Evolutionary conservation across 2,797 vertebrate species (phyloP).

Genomic region (Hipposideros larvatus): DNA sequence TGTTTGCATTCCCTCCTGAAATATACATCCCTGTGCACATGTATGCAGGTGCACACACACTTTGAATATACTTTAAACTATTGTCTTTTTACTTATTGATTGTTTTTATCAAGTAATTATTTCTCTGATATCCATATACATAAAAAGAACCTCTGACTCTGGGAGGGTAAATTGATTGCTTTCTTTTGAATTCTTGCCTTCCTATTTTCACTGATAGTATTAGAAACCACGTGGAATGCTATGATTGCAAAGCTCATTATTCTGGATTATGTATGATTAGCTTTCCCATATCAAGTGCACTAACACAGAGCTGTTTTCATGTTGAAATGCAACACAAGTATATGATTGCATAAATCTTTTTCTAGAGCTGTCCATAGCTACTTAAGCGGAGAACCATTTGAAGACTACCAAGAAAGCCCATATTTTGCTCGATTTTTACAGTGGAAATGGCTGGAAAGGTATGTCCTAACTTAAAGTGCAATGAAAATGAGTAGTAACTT

Average conservation of each 20-base stretch:
- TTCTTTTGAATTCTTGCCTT: background rate
- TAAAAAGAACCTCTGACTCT: background rate
- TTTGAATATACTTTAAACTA: background rate
- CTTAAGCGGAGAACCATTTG: slow-evolving; percentile 94
- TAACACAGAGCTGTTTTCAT: background rate
- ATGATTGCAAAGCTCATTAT: background rate
- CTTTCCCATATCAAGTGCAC: background rate
- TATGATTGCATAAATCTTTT: slow-evolving; percentile 65
- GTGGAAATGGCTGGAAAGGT: slow-evolving; percentile 99
- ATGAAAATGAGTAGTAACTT: background rate
- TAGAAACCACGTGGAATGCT: background rate
- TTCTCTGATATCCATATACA: background rate
- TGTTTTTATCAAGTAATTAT: background rate
- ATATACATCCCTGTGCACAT: background rate
- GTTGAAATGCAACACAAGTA: background rate
- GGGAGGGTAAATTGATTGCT: background rate
- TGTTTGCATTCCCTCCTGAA: background rate
- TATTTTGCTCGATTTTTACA: slow-evolving; percentile 97
- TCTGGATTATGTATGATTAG: background rate
- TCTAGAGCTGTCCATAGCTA: slow-evolving; percentile 94
- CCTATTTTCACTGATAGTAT: background rate
- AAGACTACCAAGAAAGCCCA: slow-evolving; percentile 94
- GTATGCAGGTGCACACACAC: no score
- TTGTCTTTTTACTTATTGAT: background rate
- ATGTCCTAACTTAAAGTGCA: slow-evolving; percentile 77